Conservation (phyloP, 1,140 invertebrate genomes). For the Papilio dardanus region DNA sequence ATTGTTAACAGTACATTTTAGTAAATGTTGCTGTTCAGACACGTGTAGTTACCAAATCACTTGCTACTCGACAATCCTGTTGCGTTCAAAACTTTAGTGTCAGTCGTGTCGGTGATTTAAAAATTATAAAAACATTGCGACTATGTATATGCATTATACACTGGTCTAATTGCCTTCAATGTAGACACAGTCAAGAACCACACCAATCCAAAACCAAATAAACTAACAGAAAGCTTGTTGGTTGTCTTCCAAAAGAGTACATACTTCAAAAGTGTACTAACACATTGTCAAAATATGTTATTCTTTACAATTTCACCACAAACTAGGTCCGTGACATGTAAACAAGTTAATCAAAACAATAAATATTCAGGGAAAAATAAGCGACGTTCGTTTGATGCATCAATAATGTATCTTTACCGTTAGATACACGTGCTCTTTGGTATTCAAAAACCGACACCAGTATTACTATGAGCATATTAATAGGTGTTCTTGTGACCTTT, state of each 20-base stretch:
- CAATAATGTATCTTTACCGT: conserved; percentile 45
- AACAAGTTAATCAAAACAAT: conserved; percentile 32
- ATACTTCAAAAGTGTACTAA: conserved; percentile 21
- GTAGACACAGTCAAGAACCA: neutral
- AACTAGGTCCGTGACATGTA: conserved; percentile 17
- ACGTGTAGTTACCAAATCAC: too few species aligned
- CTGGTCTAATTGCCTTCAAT: neutral
- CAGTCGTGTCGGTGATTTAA: too few species aligned
- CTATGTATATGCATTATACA: too few species aligned
- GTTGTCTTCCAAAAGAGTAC: neutral
- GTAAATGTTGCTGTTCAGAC: too few species aligned
- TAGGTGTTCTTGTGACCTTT: conserved; percentile 5
- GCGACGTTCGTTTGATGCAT: conserved; percentile 43
- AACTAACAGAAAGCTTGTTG: neutral
- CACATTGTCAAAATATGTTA: neutral
- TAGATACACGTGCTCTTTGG: conserved; percentile 49
- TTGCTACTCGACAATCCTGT: too few species aligned
- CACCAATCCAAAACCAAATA: neutral
- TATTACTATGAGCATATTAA: conserved; percentile 23
- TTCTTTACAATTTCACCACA: neutral
- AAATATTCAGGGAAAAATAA: conserved; percentile 39
- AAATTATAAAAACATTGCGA: too few species aligned
- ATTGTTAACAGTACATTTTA: too few species aligned
- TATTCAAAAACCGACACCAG: conserved; percentile 41
- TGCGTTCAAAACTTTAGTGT: too few species aligned